phyloP scores from a whole-genome alignment of 2,888 invertebrate species.

The Heliconius ismenius region DNA sequence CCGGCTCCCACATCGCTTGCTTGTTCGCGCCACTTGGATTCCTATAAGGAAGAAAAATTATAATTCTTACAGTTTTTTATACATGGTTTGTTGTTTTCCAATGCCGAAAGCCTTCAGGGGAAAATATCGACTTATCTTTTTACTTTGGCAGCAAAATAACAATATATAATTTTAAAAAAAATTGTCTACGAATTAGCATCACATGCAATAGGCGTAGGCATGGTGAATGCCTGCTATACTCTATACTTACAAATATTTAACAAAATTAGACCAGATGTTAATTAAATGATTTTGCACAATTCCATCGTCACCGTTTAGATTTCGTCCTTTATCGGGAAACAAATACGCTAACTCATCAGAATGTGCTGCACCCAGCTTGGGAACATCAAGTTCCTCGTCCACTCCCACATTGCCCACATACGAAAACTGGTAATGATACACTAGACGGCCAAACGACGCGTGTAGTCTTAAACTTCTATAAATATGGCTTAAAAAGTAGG shows the following conservation, averaged over 20 bases:
- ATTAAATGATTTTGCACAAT: slow-evolving; percentile 57
- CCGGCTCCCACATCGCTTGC: slow-evolving; percentile 55
- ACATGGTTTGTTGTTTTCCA: background rate
- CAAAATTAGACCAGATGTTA: slow-evolving; percentile 69
- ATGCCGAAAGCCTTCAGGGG: background rate
- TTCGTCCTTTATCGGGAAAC: slow-evolving; percentile 54
- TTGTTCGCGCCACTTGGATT: slow-evolving; percentile 54
- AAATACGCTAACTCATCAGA: slow-evolving; percentile 71
- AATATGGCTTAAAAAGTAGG: slow-evolving; percentile 67
- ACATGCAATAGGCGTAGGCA: background rate
- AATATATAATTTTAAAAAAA: too few relatives aligned
- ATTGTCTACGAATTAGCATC: background rate
- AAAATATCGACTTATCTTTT: background rate
- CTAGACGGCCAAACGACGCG: slow-evolving; percentile 51
- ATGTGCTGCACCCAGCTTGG: slow-evolving; percentile 68
- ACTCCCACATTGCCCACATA: slow-evolving; percentile 60
- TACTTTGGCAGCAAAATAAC: too few relatives aligned
- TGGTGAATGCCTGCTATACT: background rate
- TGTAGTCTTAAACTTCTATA: slow-evolving; percentile 63
- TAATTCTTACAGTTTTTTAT: background rate
- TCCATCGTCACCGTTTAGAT: slow-evolving; percentile 59
- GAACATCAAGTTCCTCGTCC: slow-evolving; percentile 54
- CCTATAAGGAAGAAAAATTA: slow-evolving; percentile 47
- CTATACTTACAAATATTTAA: slow-evolving; percentile 68
- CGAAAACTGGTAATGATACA: slow-evolving; percentile 72